Percentiles rank a stretch among this genome's conserved stretches.
Evolutionary conservation across 2,888 invertebrate genomes (phyloP).

Genomic region (Ectobius pallidus): DNA sequence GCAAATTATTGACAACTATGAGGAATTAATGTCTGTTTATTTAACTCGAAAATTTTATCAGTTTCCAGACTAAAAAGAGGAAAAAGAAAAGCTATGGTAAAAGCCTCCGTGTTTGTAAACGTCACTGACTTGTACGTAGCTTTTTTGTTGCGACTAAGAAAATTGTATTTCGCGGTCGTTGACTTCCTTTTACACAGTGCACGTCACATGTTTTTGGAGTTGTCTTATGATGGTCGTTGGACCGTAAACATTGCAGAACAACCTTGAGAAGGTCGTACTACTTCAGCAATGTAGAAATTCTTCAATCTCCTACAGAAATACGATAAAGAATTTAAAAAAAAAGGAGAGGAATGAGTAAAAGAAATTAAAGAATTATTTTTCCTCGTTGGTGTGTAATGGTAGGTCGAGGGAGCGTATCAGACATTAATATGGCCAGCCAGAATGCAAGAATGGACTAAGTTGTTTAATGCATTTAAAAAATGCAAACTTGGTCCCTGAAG

Average conservation of each 20-base stretch:
- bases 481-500: too few species aligned
- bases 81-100: too few species aligned
- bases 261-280: constrained; percentile 21
- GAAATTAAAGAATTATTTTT: background rate
- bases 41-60: too few species aligned
- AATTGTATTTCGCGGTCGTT: background rate
- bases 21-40: too few species aligned
- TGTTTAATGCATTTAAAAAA: too few species aligned
- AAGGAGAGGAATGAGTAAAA: background rate
- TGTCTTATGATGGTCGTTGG: background rate
- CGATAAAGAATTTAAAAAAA: background rate
- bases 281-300: background rate
- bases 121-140: background rate
- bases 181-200: background rate
- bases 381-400: background rate
- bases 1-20: too few species aligned
- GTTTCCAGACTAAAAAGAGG: too few species aligned
- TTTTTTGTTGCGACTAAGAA: background rate
- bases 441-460: too few species aligned
- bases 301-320: background rate
- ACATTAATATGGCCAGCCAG: too few species aligned
- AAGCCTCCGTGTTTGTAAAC: too few species aligned
- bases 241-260: constrained; percentile 17
- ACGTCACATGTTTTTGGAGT: background rate
- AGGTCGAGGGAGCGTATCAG: background rate